These are phyloP conservation scores for Erinaceus europaeus DNA, from an alignment of 2,113 vertebrate genomes.

Conservation along the genomic window DNA sequence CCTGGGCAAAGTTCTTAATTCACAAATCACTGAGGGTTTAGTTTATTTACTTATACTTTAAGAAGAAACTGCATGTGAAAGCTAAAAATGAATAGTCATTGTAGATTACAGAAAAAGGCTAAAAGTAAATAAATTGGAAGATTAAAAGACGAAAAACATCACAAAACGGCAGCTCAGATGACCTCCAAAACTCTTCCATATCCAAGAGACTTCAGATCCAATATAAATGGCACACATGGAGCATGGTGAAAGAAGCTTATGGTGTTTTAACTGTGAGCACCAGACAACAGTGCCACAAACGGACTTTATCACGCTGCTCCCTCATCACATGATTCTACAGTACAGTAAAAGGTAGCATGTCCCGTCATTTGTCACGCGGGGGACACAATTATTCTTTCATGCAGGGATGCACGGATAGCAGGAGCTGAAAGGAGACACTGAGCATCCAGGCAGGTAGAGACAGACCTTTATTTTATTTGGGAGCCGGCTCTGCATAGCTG, in stretches of 20 bases:
- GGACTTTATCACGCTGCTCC: background rate
- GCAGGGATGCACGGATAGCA: too few relatives aligned
- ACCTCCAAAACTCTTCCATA: background rate
- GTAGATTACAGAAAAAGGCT: background rate
- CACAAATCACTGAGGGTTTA: constrained; percentile 20
- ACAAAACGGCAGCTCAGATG: background rate
- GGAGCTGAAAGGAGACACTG: too few relatives aligned
- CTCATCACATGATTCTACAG: background rate
- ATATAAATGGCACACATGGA: background rate
- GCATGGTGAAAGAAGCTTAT: background rate
- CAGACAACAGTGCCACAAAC: background rate
- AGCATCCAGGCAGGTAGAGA: too few relatives aligned
- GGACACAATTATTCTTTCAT: too few relatives aligned
- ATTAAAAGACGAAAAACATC: background rate
- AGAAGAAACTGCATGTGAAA: constrained; percentile 7
- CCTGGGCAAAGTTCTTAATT: constrained; percentile 22
- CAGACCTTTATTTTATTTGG: too few relatives aligned
- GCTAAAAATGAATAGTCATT: background rate
- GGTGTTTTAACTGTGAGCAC: background rate
- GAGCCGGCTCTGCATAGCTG: too few relatives aligned
- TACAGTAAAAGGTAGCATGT: too few relatives aligned
- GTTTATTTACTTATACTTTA: constrained; percentile 40
- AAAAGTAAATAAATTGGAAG: constrained; percentile 24
- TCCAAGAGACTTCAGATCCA: background rate
- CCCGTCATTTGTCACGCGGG: too few relatives aligned